phyloP scores from a whole-genome alignment of 2,113 vertebrate species.

The Benitochromis conjunctus region DNA sequence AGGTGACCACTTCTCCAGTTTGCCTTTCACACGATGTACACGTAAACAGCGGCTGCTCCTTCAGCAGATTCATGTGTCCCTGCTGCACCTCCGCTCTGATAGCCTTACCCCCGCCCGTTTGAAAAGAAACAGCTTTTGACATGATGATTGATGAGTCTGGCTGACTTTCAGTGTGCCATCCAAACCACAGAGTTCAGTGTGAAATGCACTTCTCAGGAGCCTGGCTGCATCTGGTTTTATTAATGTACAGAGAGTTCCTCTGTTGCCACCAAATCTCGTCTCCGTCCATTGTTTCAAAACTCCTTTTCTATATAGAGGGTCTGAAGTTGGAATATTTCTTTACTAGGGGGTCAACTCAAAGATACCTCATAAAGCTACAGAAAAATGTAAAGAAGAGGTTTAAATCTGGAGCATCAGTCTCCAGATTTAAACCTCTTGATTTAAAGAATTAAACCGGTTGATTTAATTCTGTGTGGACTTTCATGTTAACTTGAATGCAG shows the following conservation, averaged over 20 bases:
- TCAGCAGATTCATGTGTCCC: slow-evolving; percentile 1
- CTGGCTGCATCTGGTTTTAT: slow-evolving; percentile 66
- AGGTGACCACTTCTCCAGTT: slow-evolving; percentile 59
- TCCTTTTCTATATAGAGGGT: background rate
- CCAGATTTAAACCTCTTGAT: too few relatives aligned
- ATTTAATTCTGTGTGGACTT: background rate
- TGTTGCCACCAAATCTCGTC: background rate
- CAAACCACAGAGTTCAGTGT: slow-evolving; percentile 28
- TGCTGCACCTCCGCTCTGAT: background rate
- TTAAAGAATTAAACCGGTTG: too few relatives aligned
- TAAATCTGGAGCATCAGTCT: background rate
- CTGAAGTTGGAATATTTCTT: background rate
- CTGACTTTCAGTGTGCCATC: slow-evolving; percentile 56
- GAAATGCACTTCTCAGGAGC: slow-evolving; percentile 26
- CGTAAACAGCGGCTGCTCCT: slow-evolving; percentile 30
- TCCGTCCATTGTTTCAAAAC: background rate
- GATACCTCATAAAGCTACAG: background rate
- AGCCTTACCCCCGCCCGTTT: background rate
- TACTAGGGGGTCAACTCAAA: background rate
- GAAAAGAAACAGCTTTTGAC: slow-evolving; percentile 8
- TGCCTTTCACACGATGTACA: slow-evolving; percentile 53
- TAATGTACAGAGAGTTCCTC: slow-evolving; percentile 54
- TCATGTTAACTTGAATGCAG: background rate
- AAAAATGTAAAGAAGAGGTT: background rate
- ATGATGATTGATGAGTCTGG: slow-evolving; percentile 51